Conservation (phyloP, 2,113 vertebrate genomes). For the Tetraodon nigroviridis region DNA sequence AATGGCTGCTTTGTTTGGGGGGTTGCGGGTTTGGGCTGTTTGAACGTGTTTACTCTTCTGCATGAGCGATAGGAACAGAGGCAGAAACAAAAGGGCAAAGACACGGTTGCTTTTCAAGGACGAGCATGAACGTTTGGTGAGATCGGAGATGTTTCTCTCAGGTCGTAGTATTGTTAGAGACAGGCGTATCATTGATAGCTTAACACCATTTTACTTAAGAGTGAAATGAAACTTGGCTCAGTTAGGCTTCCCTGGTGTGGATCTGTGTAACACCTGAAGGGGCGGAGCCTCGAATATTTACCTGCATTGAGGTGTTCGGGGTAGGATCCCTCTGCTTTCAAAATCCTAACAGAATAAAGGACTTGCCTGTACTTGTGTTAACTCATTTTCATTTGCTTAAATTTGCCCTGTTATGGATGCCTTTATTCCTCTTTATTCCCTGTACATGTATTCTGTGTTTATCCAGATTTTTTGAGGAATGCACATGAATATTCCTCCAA, state of each 20-base stretch:
- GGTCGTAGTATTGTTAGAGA: too few species aligned
- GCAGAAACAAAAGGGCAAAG: background rate
- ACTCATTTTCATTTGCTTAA: background rate
- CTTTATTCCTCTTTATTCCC: background rate
- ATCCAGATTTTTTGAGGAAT: background rate
- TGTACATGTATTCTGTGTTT: too few species aligned
- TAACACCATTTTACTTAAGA: too few species aligned
- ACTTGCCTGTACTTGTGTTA: background rate
- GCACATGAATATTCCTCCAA: too few species aligned
- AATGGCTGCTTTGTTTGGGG: constrained; percentile 38
- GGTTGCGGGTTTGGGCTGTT: constrained; percentile 37
- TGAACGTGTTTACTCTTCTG: constrained; percentile 43
- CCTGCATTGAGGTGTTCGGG: background rate
- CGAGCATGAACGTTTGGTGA: too few species aligned
- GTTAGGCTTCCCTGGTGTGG: background rate
- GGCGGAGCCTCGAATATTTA: background rate
- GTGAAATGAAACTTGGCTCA: too few species aligned
- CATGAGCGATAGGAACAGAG: constrained; percentile 8
- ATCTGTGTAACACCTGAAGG: background rate
- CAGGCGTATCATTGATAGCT: too few species aligned
- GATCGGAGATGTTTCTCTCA: too few species aligned
- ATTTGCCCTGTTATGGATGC: background rate
- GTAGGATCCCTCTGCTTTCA: background rate
- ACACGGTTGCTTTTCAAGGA: too few species aligned
- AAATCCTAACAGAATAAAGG: too few species aligned